These are phyloP conservation scores for Acromyrmex echinatior DNA, from an alignment of 1,140 invertebrate species.

Conservation along the genomic window DNA sequence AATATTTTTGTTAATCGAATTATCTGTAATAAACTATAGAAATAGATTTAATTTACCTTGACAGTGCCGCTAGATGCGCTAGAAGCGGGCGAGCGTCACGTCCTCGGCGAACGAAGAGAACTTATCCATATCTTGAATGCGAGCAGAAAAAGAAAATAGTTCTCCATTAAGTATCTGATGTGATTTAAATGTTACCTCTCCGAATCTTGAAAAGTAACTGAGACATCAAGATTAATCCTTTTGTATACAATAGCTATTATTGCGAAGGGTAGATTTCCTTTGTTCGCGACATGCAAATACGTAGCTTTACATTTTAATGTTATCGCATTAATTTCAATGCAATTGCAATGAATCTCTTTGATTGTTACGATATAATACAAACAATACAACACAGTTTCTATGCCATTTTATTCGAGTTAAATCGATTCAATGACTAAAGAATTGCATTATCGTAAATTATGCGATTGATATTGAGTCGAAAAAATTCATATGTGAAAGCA, in stretches of 20 bases:
- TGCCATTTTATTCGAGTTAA: background rate
- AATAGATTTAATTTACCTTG: conserved; percentile 81
- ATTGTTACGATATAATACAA: background rate
- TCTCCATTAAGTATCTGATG: conserved; percentile 49
- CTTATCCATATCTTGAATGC: conserved; percentile 84
- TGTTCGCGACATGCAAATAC: background rate
- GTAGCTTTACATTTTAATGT: conserved; percentile 5
- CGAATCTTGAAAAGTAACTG: conserved; percentile 14
- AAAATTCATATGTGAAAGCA: conserved; percentile 50
- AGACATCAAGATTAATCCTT: conserved; percentile 8
- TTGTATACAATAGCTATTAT: background rate
- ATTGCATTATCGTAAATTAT: conserved; percentile 24
- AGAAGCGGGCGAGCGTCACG: conserved; percentile 86
- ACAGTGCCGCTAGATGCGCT: conserved; percentile 87
- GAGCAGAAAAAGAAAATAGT: conserved; percentile 64
- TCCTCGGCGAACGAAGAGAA: conserved; percentile 86
- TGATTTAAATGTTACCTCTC: conserved; percentile 1
- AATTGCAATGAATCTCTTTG: background rate
- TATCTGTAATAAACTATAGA: background rate
- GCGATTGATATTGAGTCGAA: background rate
- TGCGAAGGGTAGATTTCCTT: background rate
- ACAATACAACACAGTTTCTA: background rate
- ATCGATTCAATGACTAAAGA: conserved; percentile 43
- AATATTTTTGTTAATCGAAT: conserved; percentile 1
- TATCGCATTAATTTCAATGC: conserved; percentile 5